phyloP scores from a whole-genome alignment of 2,797 vertebrate species.

The Adelosebastes latens region DNA sequence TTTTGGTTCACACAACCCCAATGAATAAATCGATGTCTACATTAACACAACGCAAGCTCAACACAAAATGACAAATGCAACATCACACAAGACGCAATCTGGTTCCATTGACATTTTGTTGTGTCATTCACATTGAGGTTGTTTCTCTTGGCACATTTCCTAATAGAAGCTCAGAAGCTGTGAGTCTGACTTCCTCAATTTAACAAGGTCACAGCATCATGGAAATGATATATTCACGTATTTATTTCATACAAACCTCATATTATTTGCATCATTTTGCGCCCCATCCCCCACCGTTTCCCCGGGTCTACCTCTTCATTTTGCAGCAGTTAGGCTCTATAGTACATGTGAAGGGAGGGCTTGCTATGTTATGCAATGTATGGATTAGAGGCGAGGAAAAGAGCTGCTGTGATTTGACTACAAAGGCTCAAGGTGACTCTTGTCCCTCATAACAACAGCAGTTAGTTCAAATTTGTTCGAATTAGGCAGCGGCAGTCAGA shows the following conservation, averaged over 20 bases:
- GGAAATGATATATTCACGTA: background rate
- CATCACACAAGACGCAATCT: background rate
- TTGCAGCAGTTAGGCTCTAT: slow-evolving; percentile 31
- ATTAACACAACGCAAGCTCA: background rate
- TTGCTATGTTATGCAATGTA: slow-evolving; percentile 62
- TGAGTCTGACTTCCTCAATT: background rate
- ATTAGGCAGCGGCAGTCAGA: background rate
- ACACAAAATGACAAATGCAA: slow-evolving; percentile 1
- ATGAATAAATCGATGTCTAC: slow-evolving; percentile 1
- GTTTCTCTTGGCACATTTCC: background rate
- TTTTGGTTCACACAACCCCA: background rate
- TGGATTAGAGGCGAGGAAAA: slow-evolving; percentile 53
- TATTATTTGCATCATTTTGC: background rate
- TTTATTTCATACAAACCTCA: background rate
- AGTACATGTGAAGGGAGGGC: slow-evolving; percentile 12
- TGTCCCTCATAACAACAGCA: slow-evolving; percentile 2
- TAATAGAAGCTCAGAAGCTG: background rate
- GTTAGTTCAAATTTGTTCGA: background rate
- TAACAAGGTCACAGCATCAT: background rate
- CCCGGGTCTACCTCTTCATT: slow-evolving; percentile 19
- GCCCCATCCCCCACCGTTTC: slow-evolving; percentile 25
- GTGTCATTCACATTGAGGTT: background rate
- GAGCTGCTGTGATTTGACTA: slow-evolving; percentile 36
- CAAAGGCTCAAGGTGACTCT: slow-evolving; percentile 65
- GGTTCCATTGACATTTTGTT: background rate